Evolutionary conservation across 2,888 invertebrate species (phyloP).

Genomic region (Hydrotaea diabolus): DNA sequence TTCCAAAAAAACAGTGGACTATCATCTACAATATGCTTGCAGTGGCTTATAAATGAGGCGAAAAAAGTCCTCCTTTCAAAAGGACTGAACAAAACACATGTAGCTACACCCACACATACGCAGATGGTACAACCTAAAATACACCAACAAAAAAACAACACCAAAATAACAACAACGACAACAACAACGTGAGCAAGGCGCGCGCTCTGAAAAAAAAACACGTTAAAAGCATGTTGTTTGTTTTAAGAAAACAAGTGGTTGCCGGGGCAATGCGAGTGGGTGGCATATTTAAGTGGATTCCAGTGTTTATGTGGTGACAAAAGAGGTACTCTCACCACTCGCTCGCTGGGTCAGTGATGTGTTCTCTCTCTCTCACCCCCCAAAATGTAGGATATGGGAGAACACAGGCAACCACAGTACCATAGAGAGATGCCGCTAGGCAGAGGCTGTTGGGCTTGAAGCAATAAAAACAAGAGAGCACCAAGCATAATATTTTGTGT

Average conservation of each 20-base stretch:
- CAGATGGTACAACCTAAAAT: background rate
- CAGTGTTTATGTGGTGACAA: constrained; percentile 48
- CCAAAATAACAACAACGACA: constrained; percentile 5
- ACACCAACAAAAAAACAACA: constrained; percentile 9
- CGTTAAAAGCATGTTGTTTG: constrained; percentile 72
- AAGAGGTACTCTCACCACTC: constrained; percentile 25
- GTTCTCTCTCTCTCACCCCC: no score
- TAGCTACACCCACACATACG: constrained; percentile 34
- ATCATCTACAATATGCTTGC: constrained; percentile 23
- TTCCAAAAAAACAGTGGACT: background rate
- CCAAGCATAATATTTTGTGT: background rate
- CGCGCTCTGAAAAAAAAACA: constrained; percentile 46
- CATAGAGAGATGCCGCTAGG: background rate
- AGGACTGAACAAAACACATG: constrained; percentile 23
- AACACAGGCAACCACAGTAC: no score
- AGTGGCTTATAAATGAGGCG: constrained; percentile 11
- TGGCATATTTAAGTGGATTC: constrained; percentile 58
- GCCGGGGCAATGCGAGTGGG: constrained; percentile 73
- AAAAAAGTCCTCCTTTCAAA: background rate
- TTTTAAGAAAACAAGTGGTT: constrained; percentile 80
- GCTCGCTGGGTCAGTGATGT: background rate
- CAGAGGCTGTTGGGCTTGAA: background rate
- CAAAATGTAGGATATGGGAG: background rate
- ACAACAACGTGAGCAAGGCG: constrained; percentile 29
- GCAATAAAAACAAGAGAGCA: background rate